Conservation (phyloP, 2,888 invertebrate species). For the Synanthedon myopaeformis region DNA sequence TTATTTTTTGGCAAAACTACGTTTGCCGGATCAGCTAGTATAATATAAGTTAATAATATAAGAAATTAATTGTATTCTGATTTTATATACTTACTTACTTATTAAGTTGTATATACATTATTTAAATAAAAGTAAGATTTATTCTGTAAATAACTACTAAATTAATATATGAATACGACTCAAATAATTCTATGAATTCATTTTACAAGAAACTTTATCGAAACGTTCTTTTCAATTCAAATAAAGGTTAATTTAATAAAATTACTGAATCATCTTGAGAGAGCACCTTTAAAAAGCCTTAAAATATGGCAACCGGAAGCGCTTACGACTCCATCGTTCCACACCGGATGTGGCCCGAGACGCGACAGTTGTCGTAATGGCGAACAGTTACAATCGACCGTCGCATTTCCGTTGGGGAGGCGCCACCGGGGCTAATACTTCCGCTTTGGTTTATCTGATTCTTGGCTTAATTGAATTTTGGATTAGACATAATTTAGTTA, state of each 20-base stretch:
- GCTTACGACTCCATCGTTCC: background rate
- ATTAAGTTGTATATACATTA: too few species aligned
- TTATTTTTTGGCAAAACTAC: too few species aligned
- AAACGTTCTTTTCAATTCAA: background rate
- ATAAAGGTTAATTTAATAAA: background rate
- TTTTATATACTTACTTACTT: too few species aligned
- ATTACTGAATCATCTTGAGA: background rate
- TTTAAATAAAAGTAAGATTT: too few species aligned
- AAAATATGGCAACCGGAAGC: background rate
- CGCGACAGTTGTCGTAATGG: background rate
- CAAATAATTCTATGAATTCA: too few species aligned
- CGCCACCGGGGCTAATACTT: background rate
- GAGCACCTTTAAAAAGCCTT: background rate
- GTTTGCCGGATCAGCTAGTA: too few species aligned
- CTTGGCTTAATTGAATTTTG: background rate
- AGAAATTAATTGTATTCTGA: too few species aligned
- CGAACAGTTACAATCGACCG: background rate
- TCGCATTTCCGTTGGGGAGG: background rate
- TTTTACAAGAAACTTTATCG: too few species aligned
- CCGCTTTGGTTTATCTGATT: background rate
- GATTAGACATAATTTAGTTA: background rate
- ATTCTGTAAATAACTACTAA: too few species aligned
- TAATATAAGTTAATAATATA: too few species aligned
- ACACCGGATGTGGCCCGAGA: background rate
- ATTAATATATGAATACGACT: too few species aligned